phyloP scores from a whole-genome alignment of 2,113 vertebrate species.

The Piprites chloris region DNA sequence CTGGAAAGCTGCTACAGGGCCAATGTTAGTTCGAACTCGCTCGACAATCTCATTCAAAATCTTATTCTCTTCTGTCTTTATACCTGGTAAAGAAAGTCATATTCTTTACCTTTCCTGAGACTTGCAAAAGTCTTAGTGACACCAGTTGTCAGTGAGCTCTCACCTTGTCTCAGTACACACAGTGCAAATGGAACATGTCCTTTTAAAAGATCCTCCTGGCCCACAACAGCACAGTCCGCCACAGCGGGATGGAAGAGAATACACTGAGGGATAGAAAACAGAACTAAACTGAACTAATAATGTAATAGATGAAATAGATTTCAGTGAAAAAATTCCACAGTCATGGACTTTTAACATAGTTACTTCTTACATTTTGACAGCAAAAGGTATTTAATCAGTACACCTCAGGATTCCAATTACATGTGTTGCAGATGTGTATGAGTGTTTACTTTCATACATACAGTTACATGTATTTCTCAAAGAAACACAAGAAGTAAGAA shows the following conservation, averaged over 20 bases:
- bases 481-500: background rate
- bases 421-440: background rate
- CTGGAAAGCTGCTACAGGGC: conserved; percentile 91
- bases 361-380: background rate
- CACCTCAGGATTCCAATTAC: background rate
- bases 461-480: background rate
- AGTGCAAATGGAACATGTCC: conserved; percentile 90
- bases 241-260: conserved; percentile 83
- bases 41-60: conserved; percentile 82
- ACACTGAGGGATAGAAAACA: conserved; percentile 70
- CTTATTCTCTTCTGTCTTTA: conserved; percentile 64
- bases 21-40: conserved; percentile 82
- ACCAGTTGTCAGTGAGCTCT: conserved; percentile 16
- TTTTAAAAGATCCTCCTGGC: conserved; percentile 89
- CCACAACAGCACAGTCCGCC: conserved; percentile 94
- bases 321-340: background rate
- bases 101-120: background rate
- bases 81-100: conserved; percentile 66
- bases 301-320: background rate
- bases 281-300: background rate
- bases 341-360: background rate
- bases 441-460: background rate
- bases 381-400: background rate
- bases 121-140: background rate
- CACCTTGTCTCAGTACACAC: conserved; percentile 88